These are phyloP conservation scores for Leucoraja ocellata DNA, from an alignment of 2,797 vertebrate species.

Conservation along the genomic window DNA sequence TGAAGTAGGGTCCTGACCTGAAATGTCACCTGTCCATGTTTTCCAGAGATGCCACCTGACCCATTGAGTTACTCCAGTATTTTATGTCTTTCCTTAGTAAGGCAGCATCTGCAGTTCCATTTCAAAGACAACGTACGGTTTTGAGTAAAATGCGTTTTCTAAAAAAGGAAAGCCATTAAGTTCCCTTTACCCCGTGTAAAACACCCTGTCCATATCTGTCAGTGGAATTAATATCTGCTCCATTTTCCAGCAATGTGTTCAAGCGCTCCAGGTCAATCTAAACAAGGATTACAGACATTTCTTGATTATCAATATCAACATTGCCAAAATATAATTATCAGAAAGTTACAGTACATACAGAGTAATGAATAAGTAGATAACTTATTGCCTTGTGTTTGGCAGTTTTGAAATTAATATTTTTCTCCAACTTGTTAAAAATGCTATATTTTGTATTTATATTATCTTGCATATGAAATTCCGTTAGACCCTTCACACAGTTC, in stretches of 20 bases:
- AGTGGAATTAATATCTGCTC: conserved; percentile 49
- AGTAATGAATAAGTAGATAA: background rate
- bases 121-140: background rate
- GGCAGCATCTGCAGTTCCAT: too few relatives aligned
- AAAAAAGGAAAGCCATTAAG: background rate
- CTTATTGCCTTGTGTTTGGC: background rate
- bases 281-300: background rate
- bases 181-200: conserved; percentile 50
- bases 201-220: conserved; percentile 54
- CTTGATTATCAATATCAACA: background rate
- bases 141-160: conserved; percentile 18
- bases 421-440: background rate
- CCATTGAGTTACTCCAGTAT: too few relatives aligned
- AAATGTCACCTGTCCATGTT: too few relatives aligned
- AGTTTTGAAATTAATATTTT: background rate
- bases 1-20: too few relatives aligned
- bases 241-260: conserved; percentile 46
- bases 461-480: background rate
- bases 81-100: too few relatives aligned
- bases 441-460: background rate
- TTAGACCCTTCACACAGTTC: background rate
- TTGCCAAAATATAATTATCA: background rate
- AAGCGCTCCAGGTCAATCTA: conserved; percentile 46
- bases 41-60: too few relatives aligned
- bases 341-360: background rate